Evolutionary conservation across 2,113 vertebrate species (phyloP), one percentile per base, ranked within the genome.

Genomic region (Rhinoptilus africanus): DNA sequence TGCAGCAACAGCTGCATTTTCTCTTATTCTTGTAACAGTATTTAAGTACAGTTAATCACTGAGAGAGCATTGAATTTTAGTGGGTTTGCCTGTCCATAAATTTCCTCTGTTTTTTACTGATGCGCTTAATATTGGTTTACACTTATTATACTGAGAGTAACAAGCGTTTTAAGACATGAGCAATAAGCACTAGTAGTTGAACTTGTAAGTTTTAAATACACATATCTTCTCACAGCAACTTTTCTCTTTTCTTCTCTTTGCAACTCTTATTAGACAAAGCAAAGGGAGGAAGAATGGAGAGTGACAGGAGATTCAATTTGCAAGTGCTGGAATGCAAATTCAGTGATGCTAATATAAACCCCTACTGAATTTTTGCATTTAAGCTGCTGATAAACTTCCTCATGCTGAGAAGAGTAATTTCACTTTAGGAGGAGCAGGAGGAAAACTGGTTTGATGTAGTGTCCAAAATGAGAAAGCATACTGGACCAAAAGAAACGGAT

Each of bases 401-500:
- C 47, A 72, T 83, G 57, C 68, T 97, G 94, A 84, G 92, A 92
- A 89, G 35, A 91, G n/a, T 91, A 91, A 97, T 96, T 96, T 96
- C 64, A 17, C 34, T 74, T 91, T 86, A 41, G 92, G 28, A 93
- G 32, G 81, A 96, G 73, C 41, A 77, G 80, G 30, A 93, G 74
- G 39, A 95, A 85, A 83, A 17, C 30, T 89, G 32, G 57, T 94
- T 92, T 85, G 88, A 45, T 71, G 6, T 79, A 41, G 47, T 60
- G 32, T 59, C n/a, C 32, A 50, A 96, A 88, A 96, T 96, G 59
- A 92, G 53, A 91, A 69, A 34, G 6, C 12, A n/a, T 78, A 96
- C 56, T 93, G 56, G 50, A 92, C 59, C 7, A 37, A 81, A 87
- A 95, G 11, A 89, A 92, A 76, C 45, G 2, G 67, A 85, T 93